Percentiles rank a stretch among this genome's conserved stretches.
These are phyloP conservation scores for Sylvicapra grimmia DNA, from an alignment of 2,113 vertebrate genomes.

Conservation along the genomic window DNA sequence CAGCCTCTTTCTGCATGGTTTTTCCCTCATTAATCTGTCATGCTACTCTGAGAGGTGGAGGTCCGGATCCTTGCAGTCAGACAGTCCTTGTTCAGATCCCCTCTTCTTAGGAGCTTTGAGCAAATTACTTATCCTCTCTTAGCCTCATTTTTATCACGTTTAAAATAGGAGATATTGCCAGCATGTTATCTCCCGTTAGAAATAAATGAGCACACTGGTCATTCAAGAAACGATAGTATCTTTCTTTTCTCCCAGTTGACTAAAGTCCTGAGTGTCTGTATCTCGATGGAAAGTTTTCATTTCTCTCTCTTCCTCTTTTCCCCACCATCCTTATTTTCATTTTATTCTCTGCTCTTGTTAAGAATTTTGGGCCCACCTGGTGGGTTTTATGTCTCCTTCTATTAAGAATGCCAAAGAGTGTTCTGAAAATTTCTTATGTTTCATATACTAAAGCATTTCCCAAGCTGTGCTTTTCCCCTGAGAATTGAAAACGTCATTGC, in stretches of 20 bases:
- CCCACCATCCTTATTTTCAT: neutral
- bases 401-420: neutral
- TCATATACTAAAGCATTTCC: slow-evolving; percentile 19
- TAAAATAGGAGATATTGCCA: neutral
- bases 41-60: neutral
- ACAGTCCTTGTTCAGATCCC: neutral
- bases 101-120: neutral
- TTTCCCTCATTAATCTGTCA: neutral
- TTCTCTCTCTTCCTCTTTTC: neutral
- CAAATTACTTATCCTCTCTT: neutral
- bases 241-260: neutral
- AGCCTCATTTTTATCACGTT: neutral
- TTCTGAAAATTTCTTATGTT: slow-evolving; percentile 20
- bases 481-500: slow-evolving; percentile 3
- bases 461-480: slow-evolving; percentile 20
- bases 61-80: neutral
- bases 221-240: neutral
- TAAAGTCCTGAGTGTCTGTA: neutral
- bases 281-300: neutral
- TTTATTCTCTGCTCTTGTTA: neutral
- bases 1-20: neutral
- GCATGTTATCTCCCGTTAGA: neutral
- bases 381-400: neutral
- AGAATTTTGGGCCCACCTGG: neutral
- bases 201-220: neutral